A percentile compares a stretch with the other conserved stretches of the same genome.
These are phyloP conservation scores for Phalacrocorax aristotelis DNA, from an alignment of 2,113 vertebrate genomes.

Conservation along the genomic window DNA sequence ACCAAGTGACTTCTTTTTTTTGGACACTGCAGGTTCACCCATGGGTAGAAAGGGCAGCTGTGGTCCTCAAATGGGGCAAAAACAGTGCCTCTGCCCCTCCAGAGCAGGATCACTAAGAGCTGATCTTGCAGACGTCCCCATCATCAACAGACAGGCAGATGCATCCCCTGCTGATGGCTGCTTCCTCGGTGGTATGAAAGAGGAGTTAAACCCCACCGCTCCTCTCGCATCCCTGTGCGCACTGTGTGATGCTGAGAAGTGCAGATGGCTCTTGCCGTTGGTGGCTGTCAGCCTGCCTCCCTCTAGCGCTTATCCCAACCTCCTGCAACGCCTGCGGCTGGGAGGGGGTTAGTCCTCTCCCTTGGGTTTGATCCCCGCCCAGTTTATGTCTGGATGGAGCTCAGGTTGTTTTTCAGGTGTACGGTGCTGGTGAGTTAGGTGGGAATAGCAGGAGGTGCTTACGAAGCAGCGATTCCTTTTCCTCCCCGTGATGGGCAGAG, in stretches of 20 bases:
- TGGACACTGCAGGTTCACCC: background rate
- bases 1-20: background rate
- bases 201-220: background rate
- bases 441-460: background rate
- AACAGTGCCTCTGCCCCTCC: rapidly evolving
- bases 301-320: constrained; percentile 6
- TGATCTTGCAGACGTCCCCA: background rate
- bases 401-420: background rate
- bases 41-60: background rate
- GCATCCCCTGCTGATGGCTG: background rate
- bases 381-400: background rate
- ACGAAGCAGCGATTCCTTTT: background rate
- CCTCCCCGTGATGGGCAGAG: background rate
- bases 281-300: constrained; percentile 5
- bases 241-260: background rate
- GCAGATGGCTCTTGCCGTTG: background rate
- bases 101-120: background rate
- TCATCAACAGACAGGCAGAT: background rate
- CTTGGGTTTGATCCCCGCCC: background rate
- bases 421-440: background rate
- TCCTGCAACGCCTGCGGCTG: background rate
- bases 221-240: background rate
- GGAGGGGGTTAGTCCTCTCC: background rate
- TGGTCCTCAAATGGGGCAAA: background rate
- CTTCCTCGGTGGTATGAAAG: background rate